Evolutionary conservation across 2,888 invertebrate genomes (phyloP).

Genomic region (Chesias legatella): DNA sequence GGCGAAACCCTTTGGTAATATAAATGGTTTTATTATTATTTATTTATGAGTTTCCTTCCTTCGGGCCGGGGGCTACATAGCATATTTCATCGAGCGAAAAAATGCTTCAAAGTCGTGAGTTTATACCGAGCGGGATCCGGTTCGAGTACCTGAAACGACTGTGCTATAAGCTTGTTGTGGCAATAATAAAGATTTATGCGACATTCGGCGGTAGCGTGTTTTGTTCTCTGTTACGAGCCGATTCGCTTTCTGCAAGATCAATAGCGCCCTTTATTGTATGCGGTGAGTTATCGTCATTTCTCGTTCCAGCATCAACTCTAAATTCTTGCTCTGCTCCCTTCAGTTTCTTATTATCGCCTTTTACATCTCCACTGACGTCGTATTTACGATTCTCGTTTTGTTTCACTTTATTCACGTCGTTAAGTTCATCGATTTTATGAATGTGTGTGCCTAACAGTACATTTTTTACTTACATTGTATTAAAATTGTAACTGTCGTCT

Average conservation of each 20-base stretch:
- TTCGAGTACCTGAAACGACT: slow-evolving; percentile 75
- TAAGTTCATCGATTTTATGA: slow-evolving; percentile 38
- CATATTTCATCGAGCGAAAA: slow-evolving; percentile 79
- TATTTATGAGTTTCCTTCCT: slow-evolving; percentile 80
- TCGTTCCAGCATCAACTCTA: slow-evolving; percentile 59
- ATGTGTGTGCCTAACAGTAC: slow-evolving; percentile 24
- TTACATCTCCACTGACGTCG: slow-evolving; percentile 57
- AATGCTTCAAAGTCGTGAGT: slow-evolving; percentile 76
- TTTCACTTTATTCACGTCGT: slow-evolving; percentile 38
- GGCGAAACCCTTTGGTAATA: slow-evolving; percentile 79
- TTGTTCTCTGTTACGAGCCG: slow-evolving; percentile 76
- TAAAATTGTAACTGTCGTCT: slow-evolving; percentile 41
- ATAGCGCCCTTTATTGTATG: slow-evolving; percentile 75
- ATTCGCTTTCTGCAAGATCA: slow-evolving; percentile 77
- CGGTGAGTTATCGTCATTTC: slow-evolving; percentile 70
- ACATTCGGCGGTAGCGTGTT: slow-evolving; percentile 79
- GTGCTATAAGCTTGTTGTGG: slow-evolving; percentile 76
- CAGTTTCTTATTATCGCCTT: slow-evolving; percentile 68
- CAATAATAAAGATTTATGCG: slow-evolving; percentile 80
- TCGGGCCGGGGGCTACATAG: slow-evolving; percentile 69
- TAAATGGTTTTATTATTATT: slow-evolving; percentile 81
- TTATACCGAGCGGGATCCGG: slow-evolving; percentile 70
- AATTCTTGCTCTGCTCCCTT: slow-evolving; percentile 55
- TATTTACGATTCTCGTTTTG: slow-evolving; percentile 47
- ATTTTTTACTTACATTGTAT: slow-evolving; percentile 22